Conservation (phyloP, 2,888 invertebrate genomes). For the Thelaira solivaga region DNA sequence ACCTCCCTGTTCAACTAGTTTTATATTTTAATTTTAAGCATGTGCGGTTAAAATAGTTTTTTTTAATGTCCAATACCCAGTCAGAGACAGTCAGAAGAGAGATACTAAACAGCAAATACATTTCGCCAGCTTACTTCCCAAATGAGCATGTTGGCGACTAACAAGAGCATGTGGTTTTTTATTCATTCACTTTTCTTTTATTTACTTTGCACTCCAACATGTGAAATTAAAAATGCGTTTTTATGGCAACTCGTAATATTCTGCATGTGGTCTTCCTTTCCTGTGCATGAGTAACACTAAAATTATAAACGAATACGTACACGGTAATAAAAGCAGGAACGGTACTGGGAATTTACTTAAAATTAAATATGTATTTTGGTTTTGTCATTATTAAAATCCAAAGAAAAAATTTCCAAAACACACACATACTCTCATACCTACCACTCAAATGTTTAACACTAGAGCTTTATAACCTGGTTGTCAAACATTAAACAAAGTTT, state of each 20-base stretch:
- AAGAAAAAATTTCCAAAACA: background rate
- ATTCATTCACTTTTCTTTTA: background rate
- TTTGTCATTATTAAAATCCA: slow-evolving; percentile 24
- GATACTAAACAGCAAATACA: slow-evolving; percentile 31
- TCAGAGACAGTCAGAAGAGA: background rate
- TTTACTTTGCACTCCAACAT: slow-evolving; percentile 3
- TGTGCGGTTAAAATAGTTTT: slow-evolving; percentile 23
- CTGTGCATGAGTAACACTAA: background rate
- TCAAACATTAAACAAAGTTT: slow-evolving; percentile 37
- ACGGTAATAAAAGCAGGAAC: slow-evolving; percentile 6
- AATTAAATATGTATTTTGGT: slow-evolving; percentile 22
- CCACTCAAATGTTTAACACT: background rate
- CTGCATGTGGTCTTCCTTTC: slow-evolving; percentile 57
- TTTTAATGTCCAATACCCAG: slow-evolving; percentile 20
- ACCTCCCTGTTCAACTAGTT: slow-evolving; percentile 24
- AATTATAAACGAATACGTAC: background rate
- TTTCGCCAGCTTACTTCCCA: slow-evolving; percentile 52
- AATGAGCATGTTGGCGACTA: slow-evolving; percentile 51
- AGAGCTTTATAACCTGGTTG: slow-evolving; percentile 25
- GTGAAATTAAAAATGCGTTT: slow-evolving; percentile 62
- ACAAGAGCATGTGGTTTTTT: slow-evolving; percentile 58
- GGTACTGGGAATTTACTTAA: slow-evolving; percentile 1
- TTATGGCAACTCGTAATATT: slow-evolving; percentile 61
- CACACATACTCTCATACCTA: background rate
- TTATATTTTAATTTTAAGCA: slow-evolving; percentile 41